Evolutionary conservation across 2,888 invertebrate genomes (phyloP), one percentile per base, ranked within the genome.

Genomic region (Ctena decussata): DNA sequence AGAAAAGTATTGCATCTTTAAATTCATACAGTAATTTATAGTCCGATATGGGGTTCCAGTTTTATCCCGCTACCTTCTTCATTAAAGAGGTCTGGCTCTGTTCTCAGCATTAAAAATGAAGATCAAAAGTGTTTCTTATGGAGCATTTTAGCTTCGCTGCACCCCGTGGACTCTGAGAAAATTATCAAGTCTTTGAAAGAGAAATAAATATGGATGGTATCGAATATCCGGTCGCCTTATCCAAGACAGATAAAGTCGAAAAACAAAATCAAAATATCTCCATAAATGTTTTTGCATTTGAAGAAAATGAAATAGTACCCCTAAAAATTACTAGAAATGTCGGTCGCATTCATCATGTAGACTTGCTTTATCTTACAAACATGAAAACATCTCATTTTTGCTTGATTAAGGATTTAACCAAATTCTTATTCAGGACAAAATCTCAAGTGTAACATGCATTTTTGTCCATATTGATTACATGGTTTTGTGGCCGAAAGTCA

Each of bases 251-350:
- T n/a, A 85, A 69, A 77, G 72, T 88, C 44, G 85, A 88, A 80
- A 69, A n/a, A 0, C 84, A 86, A 77, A 86, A 84, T 72, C 21
- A 24, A 30, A 72, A 77, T 32, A 85, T 85, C 27, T 86, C 84
- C 12, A 60, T 86, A 0, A 86, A 89, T 41, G 82, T 89, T 1
- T 88, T 84, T 82, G 70, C 77, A 8, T 79, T 46, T 74, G 88
- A 85, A 44, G 84, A 73, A 24, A 77, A 82, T 35, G 72, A 80
- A 5, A 85, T 85, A 1, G 60, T 80, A 30, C 87, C 83, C n/a
- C 35, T 85, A 21, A 77, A 46, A 71, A 85, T 85, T 35, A 81
- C 81, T 1, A 53, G 71, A 32, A 27, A 60, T 21, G 32, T 44
- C 37, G 32, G 57, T 24, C 44, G 72, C 1, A 41, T 73, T n/a